These are phyloP conservation scores for Rhingia campestris DNA, from an alignment of 2,888 invertebrate species.

Conservation along the genomic window DNA sequence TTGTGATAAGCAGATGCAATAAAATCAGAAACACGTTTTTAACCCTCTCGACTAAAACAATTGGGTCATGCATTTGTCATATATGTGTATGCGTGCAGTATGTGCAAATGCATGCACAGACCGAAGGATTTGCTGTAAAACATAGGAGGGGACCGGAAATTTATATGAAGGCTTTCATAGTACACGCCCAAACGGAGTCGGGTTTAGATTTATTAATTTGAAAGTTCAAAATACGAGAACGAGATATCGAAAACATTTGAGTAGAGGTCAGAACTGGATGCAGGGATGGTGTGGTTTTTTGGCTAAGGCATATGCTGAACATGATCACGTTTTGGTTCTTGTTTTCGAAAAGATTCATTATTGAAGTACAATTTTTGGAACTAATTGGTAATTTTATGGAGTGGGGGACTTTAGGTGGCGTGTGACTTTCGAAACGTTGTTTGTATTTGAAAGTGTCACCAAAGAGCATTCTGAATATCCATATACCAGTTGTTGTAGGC, in stretches of 20 bases:
- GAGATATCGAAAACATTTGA: not conserved
- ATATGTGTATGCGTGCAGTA: conserved; percentile 1
- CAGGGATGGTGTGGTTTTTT: not conserved
- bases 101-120: not conserved
- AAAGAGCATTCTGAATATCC: too few relatives aligned
- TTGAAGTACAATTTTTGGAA: too few relatives aligned
- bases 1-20: conserved; percentile 49
- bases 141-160: conserved; percentile 16
- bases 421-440: too few relatives aligned
- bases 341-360: too few relatives aligned
- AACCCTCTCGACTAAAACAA: conserved; percentile 4
- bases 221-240: not conserved
- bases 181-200: conserved; percentile 9
- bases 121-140: not conserved
- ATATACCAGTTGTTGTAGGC: too few relatives aligned
- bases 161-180: not conserved
- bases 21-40: conserved; percentile 45
- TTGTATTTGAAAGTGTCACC: too few relatives aligned
- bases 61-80: conserved; percentile 46
- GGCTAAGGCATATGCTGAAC: too few relatives aligned
- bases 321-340: too few relatives aligned
- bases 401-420: too few relatives aligned
- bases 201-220: conserved; percentile 15
- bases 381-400: too few relatives aligned
- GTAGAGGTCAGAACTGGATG: conserved; percentile 3